Conservation (phyloP, 2,113 vertebrate species). For the Labrus mixtus region DNA sequence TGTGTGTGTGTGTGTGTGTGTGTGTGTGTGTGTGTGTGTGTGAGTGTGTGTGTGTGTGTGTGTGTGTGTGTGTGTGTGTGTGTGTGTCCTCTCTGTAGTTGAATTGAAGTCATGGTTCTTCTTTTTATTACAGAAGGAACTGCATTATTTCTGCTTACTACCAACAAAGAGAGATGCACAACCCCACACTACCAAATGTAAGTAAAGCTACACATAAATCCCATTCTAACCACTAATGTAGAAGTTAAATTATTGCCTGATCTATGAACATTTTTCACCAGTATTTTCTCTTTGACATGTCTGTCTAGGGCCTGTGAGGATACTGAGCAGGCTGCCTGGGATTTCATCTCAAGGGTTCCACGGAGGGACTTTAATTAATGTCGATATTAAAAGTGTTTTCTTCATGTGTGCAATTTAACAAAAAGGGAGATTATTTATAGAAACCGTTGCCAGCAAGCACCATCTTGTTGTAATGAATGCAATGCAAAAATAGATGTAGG, state of each 20-base stretch:
- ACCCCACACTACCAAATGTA: slow-evolving; percentile 75
- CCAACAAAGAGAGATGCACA: slow-evolving; percentile 79
- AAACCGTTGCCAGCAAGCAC: slow-evolving; percentile 41
- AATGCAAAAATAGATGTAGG: slow-evolving; percentile 56
- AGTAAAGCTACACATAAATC: slow-evolving; percentile 32
- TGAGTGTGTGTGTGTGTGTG: background rate
- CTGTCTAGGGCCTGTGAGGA: slow-evolving; percentile 58
- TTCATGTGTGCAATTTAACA: slow-evolving; percentile 57
- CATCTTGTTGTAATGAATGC: slow-evolving; percentile 49
- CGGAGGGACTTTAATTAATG: slow-evolving; percentile 53
- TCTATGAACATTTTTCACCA: background rate
- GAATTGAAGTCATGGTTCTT: slow-evolving; percentile 6
- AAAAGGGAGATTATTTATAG: slow-evolving; percentile 47
- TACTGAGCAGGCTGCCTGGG: slow-evolving; percentile 49
- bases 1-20: background rate
- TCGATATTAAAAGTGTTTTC: slow-evolving; percentile 51
- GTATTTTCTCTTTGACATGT: slow-evolving; percentile 16
- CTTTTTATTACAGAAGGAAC: slow-evolving; percentile 80
- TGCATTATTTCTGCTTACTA: slow-evolving; percentile 86
- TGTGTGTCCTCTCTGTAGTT: background rate
- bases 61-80: background rate
- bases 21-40: no score
- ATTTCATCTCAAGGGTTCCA: slow-evolving; percentile 12
- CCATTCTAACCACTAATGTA: background rate
- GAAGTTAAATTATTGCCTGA: background rate